A percentile compares a stretch with the other conserved stretches of the same genome.
Evolutionary conservation across 2,113 vertebrate genomes (phyloP).

Genomic region (Callorhinus ursinus): DNA sequence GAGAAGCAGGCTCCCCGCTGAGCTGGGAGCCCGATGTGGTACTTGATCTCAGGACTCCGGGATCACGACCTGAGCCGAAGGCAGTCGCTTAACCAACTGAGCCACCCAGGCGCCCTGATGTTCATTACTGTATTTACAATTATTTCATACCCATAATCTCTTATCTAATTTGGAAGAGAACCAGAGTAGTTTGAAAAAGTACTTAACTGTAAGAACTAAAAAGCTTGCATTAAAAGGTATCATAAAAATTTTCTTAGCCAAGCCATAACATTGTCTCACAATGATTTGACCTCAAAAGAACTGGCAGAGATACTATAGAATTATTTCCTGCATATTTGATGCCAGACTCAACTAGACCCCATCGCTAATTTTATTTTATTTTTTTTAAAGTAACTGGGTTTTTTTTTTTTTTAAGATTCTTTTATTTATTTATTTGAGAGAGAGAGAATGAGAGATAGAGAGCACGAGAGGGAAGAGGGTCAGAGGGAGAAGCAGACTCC

Average conservation of each 20-base stretch:
- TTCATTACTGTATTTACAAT: conserved; percentile 21
- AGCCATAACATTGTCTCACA: neutral
- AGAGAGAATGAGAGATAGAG: too few species aligned
- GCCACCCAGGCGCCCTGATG: neutral
- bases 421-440: too few species aligned
- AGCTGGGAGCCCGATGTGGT: too few species aligned
- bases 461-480: too few species aligned
- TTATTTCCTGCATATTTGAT: conserved; percentile 27
- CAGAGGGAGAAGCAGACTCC: too few species aligned
- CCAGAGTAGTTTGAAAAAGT: neutral
- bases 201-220: conserved; percentile 35
- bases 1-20: too few species aligned
- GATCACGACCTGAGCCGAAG: too few species aligned
- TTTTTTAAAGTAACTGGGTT: too few species aligned
- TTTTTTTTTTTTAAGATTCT: too few species aligned
- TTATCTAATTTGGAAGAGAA: neutral
- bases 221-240: neutral
- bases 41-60: too few species aligned
- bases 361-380: neutral
- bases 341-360: neutral
- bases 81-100: too few species aligned
- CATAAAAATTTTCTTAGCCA: conserved; percentile 9
- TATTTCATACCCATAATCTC: neutral
- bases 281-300: neutral
- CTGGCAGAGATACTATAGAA: conserved; percentile 13